Percentiles rank a stretch among this genome's conserved stretches.
These are phyloP conservation scores for Manis javanica DNA, from an alignment of 2,797 vertebrate genomes.

Conservation along the genomic window DNA sequence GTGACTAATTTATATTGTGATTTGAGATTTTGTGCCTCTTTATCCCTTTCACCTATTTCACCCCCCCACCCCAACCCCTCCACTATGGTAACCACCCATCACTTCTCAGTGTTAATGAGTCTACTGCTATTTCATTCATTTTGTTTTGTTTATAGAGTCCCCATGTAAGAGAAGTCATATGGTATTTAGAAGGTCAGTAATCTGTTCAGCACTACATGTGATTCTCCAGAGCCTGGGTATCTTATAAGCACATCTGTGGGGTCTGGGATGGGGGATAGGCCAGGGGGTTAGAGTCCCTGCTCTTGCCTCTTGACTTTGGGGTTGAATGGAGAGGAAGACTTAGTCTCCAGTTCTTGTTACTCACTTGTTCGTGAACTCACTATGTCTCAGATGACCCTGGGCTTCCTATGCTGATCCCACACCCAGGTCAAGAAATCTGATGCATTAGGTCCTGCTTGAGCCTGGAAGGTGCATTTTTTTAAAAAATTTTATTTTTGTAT, in stretches of 20 bases:
- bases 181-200: neutral
- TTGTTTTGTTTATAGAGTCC: no score
- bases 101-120: no score
- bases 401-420: neutral
- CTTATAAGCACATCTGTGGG: neutral
- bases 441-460: neutral
- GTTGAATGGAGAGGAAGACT: neutral
- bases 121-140: no score
- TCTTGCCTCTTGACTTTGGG: neutral
- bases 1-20: no score
- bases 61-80: no score
- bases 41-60: no score
- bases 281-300: neutral
- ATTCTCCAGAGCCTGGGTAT: neutral
- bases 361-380: neutral
- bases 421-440: neutral
- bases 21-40: no score
- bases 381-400: neutral
- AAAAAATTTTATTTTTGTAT: no score
- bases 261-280: neutral
- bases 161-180: neutral
- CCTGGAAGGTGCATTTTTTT: neutral
- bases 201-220: neutral
- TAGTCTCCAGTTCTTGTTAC: neutral
- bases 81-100: no score